Base-by-base conservation (phyloP, 37 sponge, comb jelly and placozoan species). In the Dysidea cf. avara region DNA sequence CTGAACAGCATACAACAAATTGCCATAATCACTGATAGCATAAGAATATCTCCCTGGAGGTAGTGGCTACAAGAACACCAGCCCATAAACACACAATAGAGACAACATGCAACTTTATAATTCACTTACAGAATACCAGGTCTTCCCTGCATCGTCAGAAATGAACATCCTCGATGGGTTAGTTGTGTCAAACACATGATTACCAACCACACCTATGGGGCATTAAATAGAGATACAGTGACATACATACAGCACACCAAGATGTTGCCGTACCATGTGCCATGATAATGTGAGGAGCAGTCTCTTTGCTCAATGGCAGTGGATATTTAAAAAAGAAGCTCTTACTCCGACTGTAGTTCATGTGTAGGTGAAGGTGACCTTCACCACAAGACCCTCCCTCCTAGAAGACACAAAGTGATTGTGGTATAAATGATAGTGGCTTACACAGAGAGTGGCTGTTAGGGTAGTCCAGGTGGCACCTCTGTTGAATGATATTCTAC, bases 21-120 rank as follows among this genome's bases (percentile, higher is more conserved):
- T 88, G 20, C 88, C 88, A 72, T 88, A 82, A 56, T 88, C 83
- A 72, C 72, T 71, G 2, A 88, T 82, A 7, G 74, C 82, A 77
- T 77, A 88, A 0, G 53, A 37, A 66, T 77, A 87, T 20, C 40
- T 50, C 0, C 88, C 88, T 9, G 39, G 49, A 7, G 72, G 64
- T 12, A 70, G n/a, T 9, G 46, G 9, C 46, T 43, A 9, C 9
- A 43, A 9, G 9, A 43, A 12, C 5, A 43, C 5, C 9, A 43
- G 46, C 9, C 7, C 5, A 9, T 43, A 12, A 43, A 9, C 46
- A 43, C 9, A 43, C 46, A 43, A 12, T 12, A 5, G 46, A 43
- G 9, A 9, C 9, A 43, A 43, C 46, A 43, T n/a, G n/a, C n/a
- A n/a, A n/a, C n/a, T n/a, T n/a, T n/a, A n/a, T n/a, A n/a, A n/a